Evolutionary conservation across 2,888 invertebrate species (phyloP).

Genomic region (Polydrusus pterygomalis): DNA sequence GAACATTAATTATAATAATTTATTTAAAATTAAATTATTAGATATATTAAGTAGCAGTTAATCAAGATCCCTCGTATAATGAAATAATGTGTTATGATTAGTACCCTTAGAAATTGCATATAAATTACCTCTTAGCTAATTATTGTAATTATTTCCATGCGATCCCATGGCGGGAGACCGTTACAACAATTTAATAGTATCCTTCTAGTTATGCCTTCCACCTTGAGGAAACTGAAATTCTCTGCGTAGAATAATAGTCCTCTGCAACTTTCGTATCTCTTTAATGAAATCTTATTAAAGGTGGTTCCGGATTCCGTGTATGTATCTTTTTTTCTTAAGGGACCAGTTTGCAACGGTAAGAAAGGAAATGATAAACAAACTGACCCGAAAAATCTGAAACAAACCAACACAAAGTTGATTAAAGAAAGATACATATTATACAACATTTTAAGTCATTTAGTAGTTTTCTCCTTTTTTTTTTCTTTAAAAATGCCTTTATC

Average conservation of each 20-base stretch:
- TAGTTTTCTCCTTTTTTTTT: too few species aligned
- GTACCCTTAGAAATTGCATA: conserved; percentile 26
- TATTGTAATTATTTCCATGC: conserved; percentile 32
- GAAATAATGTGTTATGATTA: conserved; percentile 30
- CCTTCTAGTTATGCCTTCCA: conserved; percentile 28
- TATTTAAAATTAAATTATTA: too few species aligned
- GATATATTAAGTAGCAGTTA: background rate
- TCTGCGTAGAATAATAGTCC: conserved; percentile 8
- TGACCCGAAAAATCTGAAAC: too few species aligned
- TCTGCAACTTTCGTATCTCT: conserved; percentile 1
- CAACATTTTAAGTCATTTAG: too few species aligned
- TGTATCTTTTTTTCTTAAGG: too few species aligned
- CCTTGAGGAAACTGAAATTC: conserved; percentile 27
- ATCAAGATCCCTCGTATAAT: conserved; percentile 12
- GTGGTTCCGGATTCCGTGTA: background rate
- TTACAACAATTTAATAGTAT: conserved; percentile 29
- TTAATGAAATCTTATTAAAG: conserved; percentile 5
- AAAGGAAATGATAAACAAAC: too few species aligned
- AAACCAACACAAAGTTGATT: too few species aligned
- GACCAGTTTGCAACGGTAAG: too few species aligned
- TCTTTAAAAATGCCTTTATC: too few species aligned
- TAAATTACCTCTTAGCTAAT: conserved; percentile 30
- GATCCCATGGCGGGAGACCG: conserved; percentile 28
- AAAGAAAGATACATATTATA: too few species aligned
- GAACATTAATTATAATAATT: too few species aligned